A percentile compares a stretch with the other conserved stretches of the same genome.
Evolutionary conservation across 1,140 invertebrate species (phyloP).

Genomic region (Drosophila nikananu): DNA sequence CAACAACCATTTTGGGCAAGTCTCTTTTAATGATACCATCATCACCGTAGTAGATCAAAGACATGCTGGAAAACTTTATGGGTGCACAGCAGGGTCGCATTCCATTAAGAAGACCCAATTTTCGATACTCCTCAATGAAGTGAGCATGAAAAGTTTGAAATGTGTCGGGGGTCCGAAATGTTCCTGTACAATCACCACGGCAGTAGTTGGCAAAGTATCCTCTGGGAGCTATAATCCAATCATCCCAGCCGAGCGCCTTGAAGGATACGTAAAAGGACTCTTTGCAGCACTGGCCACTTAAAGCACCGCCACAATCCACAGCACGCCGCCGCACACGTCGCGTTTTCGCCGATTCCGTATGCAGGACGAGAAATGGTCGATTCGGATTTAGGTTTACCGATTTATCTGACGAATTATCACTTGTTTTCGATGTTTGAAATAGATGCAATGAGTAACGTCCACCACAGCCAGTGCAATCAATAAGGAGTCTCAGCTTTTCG

Average conservation of each 20-base stretch:
- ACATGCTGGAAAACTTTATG: slow-evolving; percentile 95
- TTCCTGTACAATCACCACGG: slow-evolving; percentile 92
- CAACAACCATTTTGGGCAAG: slow-evolving; percentile 98
- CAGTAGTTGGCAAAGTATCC: slow-evolving; percentile 98
- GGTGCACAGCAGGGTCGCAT: slow-evolving; percentile 97
- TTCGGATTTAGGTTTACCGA: slow-evolving; percentile 86
- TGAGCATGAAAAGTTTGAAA: slow-evolving; percentile 95
- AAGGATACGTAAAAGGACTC: slow-evolving; percentile 96
- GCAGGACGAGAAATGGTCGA: slow-evolving; percentile 93
- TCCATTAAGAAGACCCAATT: slow-evolving; percentile 90
- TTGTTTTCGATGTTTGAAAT: slow-evolving; percentile 47
- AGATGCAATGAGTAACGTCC: slow-evolving; percentile 89
- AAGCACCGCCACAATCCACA: slow-evolving; percentile 92
- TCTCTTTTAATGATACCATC: slow-evolving; percentile 96
- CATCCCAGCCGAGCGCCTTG: slow-evolving; percentile 95
- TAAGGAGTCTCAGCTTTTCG: slow-evolving; percentile 89
- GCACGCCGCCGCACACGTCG: slow-evolving; percentile 91
- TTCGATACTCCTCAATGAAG: slow-evolving; percentile 94
- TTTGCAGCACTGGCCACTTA: slow-evolving; percentile 94
- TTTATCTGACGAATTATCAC: slow-evolving; percentile 13
- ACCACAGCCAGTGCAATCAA: slow-evolving; percentile 94
- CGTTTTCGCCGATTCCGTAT: slow-evolving; percentile 88
- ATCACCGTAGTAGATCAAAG: slow-evolving; percentile 96
- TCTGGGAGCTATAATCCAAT: slow-evolving; percentile 96
- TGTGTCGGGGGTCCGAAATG: slow-evolving; percentile 92